These are phyloP conservation scores for Drosophila repletoides DNA, from an alignment of 1,140 invertebrate species.

Conservation along the genomic window DNA sequence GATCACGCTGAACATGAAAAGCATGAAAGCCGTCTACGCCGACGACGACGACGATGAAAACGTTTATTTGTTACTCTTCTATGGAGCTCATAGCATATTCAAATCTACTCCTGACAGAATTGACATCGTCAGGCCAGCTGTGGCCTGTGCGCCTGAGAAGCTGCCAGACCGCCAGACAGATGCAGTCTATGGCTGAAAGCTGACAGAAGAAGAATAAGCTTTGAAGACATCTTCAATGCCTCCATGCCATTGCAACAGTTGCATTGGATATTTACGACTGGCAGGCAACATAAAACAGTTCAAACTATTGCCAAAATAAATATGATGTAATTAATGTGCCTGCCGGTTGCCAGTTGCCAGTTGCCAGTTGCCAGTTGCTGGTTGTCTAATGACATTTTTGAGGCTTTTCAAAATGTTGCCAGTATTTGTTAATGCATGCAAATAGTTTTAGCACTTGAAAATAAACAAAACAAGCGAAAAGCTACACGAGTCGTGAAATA, in stretches of 20 bases:
- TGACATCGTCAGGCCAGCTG: slow-evolving; percentile 28
- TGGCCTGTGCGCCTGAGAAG: slow-evolving; percentile 35
- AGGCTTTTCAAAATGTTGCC: slow-evolving; percentile 6
- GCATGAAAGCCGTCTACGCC: slow-evolving; percentile 55
- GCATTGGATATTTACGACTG: slow-evolving; percentile 46
- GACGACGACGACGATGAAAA: slow-evolving; percentile 18
- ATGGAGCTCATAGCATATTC: slow-evolving; percentile 46
- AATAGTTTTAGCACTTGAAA: slow-evolving; percentile 55
- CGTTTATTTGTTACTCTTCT: slow-evolving; percentile 42
- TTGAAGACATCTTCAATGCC: slow-evolving; percentile 23
- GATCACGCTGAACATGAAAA: slow-evolving; percentile 70
- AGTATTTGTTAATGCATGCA: slow-evolving; percentile 30
- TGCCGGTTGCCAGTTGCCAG: slow-evolving; percentile 4
- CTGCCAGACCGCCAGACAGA: background rate
- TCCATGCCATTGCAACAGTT: slow-evolving; percentile 28
- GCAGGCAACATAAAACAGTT: slow-evolving; percentile 46
- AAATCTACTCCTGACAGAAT: slow-evolving; percentile 53
- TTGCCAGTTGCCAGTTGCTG: slow-evolving; percentile 5
- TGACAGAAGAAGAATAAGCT: background rate
- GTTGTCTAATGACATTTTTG: slow-evolving; percentile 40
- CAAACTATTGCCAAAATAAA: slow-evolving; percentile 41
- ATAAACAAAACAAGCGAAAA: slow-evolving; percentile 24
- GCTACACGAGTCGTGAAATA: slow-evolving; percentile 38
- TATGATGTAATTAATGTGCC: slow-evolving; percentile 43
- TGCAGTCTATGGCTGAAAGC: background rate